Evolutionary conservation across 2,113 vertebrate genomes (phyloP).

Genomic region (Lycaon pictus): DNA sequence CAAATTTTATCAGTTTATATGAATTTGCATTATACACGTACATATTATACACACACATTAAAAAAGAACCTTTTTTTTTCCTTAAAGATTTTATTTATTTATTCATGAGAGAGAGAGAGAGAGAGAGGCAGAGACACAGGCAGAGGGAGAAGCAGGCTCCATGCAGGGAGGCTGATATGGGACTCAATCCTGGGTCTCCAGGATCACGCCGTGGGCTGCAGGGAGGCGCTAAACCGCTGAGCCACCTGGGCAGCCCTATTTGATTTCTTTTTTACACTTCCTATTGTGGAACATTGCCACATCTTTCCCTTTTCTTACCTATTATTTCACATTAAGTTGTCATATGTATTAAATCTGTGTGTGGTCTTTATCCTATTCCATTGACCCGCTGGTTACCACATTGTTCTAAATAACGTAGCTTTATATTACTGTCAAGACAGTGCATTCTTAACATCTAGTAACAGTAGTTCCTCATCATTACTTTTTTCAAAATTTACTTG

Average conservation of each 20-base stretch:
- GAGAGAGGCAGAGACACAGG: too few species aligned
- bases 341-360: neutral
- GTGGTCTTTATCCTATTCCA: neutral
- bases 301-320: neutral
- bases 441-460: neutral
- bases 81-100: too few species aligned
- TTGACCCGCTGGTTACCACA: neutral
- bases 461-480: neutral
- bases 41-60: neutral
- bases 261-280: neutral
- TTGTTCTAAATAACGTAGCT: neutral
- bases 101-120: too few species aligned
- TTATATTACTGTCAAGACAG: neutral
- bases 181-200: too few species aligned
- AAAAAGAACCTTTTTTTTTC: neutral
- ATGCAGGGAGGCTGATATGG: too few species aligned
- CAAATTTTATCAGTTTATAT: neutral
- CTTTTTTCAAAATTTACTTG: constrained; percentile 28
- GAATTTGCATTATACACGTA: neutral
- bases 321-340: constrained; percentile 6
- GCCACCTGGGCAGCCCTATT: too few species aligned
- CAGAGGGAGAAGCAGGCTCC: too few species aligned
- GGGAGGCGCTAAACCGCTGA: too few species aligned
- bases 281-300: neutral
- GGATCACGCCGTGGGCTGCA: too few species aligned